These are phyloP conservation scores for Fundulus diaphanus DNA, from an alignment of 2,797 vertebrate genomes.

Conservation along the genomic window DNA sequence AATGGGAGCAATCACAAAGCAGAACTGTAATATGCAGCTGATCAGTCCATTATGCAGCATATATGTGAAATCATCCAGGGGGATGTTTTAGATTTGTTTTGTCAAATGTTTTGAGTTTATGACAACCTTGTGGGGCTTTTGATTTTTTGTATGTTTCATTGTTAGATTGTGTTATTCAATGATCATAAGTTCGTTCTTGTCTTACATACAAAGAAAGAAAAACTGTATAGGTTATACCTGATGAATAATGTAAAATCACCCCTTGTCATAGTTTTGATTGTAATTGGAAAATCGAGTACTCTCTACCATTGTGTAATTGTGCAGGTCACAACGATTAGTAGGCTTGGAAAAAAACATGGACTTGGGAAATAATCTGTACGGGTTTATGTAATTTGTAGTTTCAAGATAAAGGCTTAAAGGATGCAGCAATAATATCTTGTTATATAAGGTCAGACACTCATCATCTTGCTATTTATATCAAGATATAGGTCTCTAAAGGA, in stretches of 20 bases:
- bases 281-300: background rate
- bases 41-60: slow-evolving; percentile 38
- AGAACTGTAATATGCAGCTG: slow-evolving; percentile 38
- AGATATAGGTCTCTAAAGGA: background rate
- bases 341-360: background rate
- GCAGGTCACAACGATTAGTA: slow-evolving; percentile 5
- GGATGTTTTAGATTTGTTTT: slow-evolving; percentile 8
- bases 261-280: slow-evolving; percentile 2
- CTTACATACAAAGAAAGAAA: background rate
- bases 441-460: too few relatives aligned
- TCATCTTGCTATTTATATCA: background rate
- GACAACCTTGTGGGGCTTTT: background rate
- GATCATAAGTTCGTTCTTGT: background rate
- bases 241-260: background rate
- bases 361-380: background rate
- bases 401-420: too few relatives aligned
- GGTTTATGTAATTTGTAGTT: background rate
- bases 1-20: slow-evolving; percentile 50
- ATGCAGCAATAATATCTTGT: too few relatives aligned
- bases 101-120: background rate
- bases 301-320: slow-evolving; percentile 3
- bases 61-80: slow-evolving; percentile 22
- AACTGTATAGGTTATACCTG: background rate
- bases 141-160: background rate
- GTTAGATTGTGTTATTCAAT: slow-evolving; percentile 4